Base-by-base conservation (phyloP, 2,888 invertebrate genomes). In the Xanthia icteritia region DNA sequence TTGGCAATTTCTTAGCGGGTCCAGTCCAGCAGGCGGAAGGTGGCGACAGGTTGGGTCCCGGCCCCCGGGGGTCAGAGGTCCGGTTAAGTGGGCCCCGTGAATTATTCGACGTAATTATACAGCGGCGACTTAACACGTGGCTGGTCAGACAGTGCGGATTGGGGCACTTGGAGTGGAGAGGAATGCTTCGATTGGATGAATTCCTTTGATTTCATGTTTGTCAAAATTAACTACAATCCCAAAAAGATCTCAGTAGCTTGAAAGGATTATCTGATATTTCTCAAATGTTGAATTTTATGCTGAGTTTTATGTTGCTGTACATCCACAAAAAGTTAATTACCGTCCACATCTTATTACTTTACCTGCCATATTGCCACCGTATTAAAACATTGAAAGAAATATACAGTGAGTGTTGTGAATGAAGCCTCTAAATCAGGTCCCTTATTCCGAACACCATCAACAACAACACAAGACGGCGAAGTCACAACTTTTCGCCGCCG, bases 101-200 rank as follows among this genome's bases (percentile, higher is more conserved):
- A 93, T 93, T 93, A 93, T 92, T 92, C 89, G 90, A 93, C 91
- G 94, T 95, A 93, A 95, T 95, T 96, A 95, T 95, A 94, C 93
- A 94, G 90, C 89, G 90, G 86, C 92, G 91, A 91, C 94, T 95
- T 95, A 95, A 94, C 95, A 95, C 96, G 95, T 95, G 95, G 94
- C 90, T 82, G 84, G 85, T 78, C 78, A 74, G 54, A 39, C 0
- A 64, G 93, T 91, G 84, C 92, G 58, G 5, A 92, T n/a, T 92
- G 31, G 36, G 89, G 27, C 71, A 88, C 90, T 75, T 54, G 39
- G 20, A 36, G 11, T 23, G 31, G 11, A 58, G 15, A 51, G 1
- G n/a, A 45, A 71, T n/a, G 20, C 23, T 75, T 64, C 27, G 11
- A 75, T 64, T 56, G 23, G 11, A 63, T 17, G 2, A 27, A 17